Base-by-base conservation (phyloP, 2,888 invertebrate species). In the Meiosimyza platycephala region DNA sequence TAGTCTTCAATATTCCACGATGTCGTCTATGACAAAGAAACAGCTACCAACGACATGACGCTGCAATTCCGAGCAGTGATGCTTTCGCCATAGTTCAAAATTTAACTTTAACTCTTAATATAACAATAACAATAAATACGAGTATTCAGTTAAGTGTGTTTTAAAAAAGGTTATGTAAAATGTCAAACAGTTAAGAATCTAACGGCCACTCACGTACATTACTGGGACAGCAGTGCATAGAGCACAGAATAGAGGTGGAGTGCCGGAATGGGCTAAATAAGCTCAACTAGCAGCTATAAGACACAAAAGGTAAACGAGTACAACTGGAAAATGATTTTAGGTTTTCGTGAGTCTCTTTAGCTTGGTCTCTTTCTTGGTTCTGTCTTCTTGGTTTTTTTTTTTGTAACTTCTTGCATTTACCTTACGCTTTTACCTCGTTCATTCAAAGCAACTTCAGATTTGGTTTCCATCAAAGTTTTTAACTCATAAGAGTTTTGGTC, bases 131-230 rank as follows among this genome's bases (percentile, higher is more conserved):
- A 69, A 69, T 40, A 40, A 40, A 40, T 40, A 40, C 40, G 40
- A 40, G 40, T 69, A 60, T 69, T 59, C 69, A 69, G 69, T 69
- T 69, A 69, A 69, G 60, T 69, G 33, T 69, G 59, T 55, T 76
- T 75, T 71, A 79, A 79, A 84, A 79, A 84, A 84, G 84, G 84
- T 84, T 85, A 83, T 82, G 82, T 83, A 82, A 84, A 84, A 84
- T 85, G 85, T 85, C 83, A 84, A 79, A 84, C 82, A 84, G 83
- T 83, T 85, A 85, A 82, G 79, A 84, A 82, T 80, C 81, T 82
- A 85, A 85, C 83, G 84, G 85, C 79, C 78, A 79, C 3, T 18
- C 65, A 28, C 50, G 28, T 40, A 64, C 66, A 57, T 47, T 62
- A 47, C 51, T 16, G 40, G 47, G 50, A 60, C 62, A 47, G 47